Conservation (phyloP, 2,113 vertebrate species). For the Alaudala cheleensis region DNA sequence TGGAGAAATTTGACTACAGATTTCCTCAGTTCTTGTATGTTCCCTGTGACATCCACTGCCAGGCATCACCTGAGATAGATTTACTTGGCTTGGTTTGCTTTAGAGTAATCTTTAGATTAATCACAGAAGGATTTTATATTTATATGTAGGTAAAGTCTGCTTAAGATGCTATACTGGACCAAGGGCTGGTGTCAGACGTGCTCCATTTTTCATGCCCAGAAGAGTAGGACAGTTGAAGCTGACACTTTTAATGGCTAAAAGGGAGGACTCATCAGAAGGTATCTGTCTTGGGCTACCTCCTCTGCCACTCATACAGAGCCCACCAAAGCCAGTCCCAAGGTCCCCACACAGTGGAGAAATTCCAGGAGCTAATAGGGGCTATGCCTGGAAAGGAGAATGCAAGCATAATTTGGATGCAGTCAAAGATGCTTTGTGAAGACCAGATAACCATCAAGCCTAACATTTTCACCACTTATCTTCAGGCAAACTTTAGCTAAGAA, state of each 20-base stretch:
- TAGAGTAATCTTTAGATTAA: background rate
- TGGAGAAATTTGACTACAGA: background rate
- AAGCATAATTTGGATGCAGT: background rate
- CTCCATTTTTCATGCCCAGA: background rate
- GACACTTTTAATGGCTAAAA: background rate
- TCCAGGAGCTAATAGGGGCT: accelerated
- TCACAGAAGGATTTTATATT: background rate
- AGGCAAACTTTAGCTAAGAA: background rate
- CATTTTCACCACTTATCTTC: no score
- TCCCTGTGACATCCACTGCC: background rate
- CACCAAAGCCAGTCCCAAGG: background rate
- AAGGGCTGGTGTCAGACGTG: background rate
- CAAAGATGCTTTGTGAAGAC: background rate
- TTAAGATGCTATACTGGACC: background rate
- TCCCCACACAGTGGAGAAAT: background rate
- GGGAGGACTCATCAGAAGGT: background rate
- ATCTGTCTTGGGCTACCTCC: background rate
- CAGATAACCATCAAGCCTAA: no score
- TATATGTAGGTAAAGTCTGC: background rate
- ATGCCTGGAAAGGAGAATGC: background rate
- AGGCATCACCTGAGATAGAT: background rate
- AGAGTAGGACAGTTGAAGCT: background rate
- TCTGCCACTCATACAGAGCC: background rate
- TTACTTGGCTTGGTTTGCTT: background rate
- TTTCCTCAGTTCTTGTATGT: background rate